Evolutionary conservation across 1,140 invertebrate species (phyloP), one percentile per base, ranked within the genome.

Genomic region (Heterodera carotae): DNA sequence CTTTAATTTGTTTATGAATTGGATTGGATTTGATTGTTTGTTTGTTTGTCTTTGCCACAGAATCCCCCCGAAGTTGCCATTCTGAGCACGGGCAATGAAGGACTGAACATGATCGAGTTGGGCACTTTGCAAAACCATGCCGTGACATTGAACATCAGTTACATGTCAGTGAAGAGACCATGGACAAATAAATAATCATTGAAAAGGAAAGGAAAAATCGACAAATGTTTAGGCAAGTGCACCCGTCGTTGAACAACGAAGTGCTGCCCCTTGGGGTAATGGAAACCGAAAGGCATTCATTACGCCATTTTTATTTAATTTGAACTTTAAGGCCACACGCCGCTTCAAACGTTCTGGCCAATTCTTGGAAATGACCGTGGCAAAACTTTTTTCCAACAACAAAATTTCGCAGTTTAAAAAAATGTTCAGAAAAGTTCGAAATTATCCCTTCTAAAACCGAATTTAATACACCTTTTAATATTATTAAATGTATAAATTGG

Each of bases 291-390:
- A 15, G 18, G 48, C 39, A 31, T n/a, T 8, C n/a, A 29, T 81
- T n/a, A 80, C n/a, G 7, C 3, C 10, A 78, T 82, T 53, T 1
- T 6, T 68, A 15, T 31, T 48, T 34, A 8, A 34, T n/a, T 29
- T 60, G 15, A 1, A 33, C 12, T 33, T 86, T 81, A 27, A 85
- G 84, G 85, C 84, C 33, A 86, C 85, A 27, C 62, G 85, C 68
- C 66, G 85, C 25, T 87, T 86, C 66, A 77, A 81, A 43, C 77
- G 85, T 73, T 78, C 85, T n/a, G 85, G 85, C n/a, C 77, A 80
- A 56, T 77, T 83, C n/a, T 60, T 86, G n/a, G 85, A 86, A 78
- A 86, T 86, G 85, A 86, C 85, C 22, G 85, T 86, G 2, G 85
- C 85, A 10, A 86, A 87, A 66, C 68, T 86, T 29, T 86, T 86